These are phyloP conservation scores for Timema cristinae DNA, from an alignment of 2,888 invertebrate genomes.

Conservation along the genomic window DNA sequence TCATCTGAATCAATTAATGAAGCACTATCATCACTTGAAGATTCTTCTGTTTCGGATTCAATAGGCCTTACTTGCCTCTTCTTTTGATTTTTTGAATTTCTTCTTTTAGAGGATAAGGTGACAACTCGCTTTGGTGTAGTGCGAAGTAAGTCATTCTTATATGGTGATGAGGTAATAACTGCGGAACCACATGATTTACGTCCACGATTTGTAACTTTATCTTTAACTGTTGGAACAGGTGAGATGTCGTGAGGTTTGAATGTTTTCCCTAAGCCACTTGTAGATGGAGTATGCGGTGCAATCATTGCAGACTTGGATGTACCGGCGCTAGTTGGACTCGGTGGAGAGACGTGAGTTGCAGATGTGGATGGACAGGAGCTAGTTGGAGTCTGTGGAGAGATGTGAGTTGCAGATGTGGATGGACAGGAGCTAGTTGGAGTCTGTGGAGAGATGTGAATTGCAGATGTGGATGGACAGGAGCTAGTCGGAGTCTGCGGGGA, in stretches of 20 bases:
- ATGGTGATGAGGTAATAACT: no score
- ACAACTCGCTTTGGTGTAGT: neutral
- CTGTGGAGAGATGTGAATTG: neutral
- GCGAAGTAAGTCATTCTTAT: no score
- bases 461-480: slow-evolving; percentile 1
- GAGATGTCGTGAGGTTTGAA: slow-evolving; percentile 6
- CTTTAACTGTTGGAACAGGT: no score
- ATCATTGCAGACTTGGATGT: no score
- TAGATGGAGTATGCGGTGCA: no score
- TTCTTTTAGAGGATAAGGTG: no score
- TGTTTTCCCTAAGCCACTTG: neutral
- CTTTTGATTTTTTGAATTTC: neutral
- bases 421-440: neutral
- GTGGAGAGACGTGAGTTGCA: no score
- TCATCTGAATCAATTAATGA: neutral
- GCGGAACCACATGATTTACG: no score
- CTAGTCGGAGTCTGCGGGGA: neutral
- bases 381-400: neutral
- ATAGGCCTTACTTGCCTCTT: neutral
- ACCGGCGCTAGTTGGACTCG: no score
- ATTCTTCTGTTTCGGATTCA: neutral
- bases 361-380: no score
- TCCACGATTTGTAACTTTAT: no score
- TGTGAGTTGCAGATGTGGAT: neutral
- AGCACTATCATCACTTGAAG: neutral